These are phyloP conservation scores for Amphilophus citrinellus DNA, from an alignment of 2,113 vertebrate species.

Conservation along the genomic window DNA sequence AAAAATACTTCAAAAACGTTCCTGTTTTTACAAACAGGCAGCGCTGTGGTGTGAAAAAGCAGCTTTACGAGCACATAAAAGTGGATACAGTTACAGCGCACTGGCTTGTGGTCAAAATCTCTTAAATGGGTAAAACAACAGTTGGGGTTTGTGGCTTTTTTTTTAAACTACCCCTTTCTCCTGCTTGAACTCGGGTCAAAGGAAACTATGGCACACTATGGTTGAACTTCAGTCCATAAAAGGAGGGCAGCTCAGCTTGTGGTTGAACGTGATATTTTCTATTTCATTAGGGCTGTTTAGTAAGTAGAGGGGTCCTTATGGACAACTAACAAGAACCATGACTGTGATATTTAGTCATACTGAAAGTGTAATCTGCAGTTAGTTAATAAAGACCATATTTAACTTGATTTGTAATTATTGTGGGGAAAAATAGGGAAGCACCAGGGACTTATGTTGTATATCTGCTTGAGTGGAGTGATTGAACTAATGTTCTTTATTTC, in stretches of 20 bases:
- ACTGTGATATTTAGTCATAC: conserved; percentile 43
- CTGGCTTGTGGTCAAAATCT: conserved; percentile 63
- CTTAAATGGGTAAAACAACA: conserved; percentile 69
- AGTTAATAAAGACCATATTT: conserved; percentile 54
- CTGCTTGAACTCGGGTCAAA: conserved; percentile 51
- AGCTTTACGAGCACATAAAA: conserved; percentile 75
- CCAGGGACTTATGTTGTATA: conserved; percentile 34
- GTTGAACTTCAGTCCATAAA: conserved; percentile 33
- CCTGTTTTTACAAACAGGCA: conserved; percentile 51
- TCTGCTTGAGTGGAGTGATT: conserved; percentile 39
- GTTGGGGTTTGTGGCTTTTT: conserved; percentile 61
- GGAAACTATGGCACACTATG: conserved; percentile 45
- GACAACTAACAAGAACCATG: conserved; percentile 36
- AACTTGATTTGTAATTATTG: conserved; percentile 51
- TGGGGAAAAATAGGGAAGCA: conserved; percentile 18
- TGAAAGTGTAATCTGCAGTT: conserved; percentile 33
- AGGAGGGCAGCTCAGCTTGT: conserved; percentile 17
- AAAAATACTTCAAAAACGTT: conserved; percentile 42
- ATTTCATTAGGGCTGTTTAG: conserved; percentile 50
- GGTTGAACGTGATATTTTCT: conserved; percentile 53
- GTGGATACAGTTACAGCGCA: conserved; percentile 52
- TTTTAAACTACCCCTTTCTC: conserved; percentile 54
- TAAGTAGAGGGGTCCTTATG: conserved; percentile 34
- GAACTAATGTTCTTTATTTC: conserved; percentile 56
- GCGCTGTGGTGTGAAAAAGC: conserved; percentile 61